Evolutionary conservation across 2,797 vertebrate genomes (phyloP).

Genomic region (Echeneis naucrates): DNA sequence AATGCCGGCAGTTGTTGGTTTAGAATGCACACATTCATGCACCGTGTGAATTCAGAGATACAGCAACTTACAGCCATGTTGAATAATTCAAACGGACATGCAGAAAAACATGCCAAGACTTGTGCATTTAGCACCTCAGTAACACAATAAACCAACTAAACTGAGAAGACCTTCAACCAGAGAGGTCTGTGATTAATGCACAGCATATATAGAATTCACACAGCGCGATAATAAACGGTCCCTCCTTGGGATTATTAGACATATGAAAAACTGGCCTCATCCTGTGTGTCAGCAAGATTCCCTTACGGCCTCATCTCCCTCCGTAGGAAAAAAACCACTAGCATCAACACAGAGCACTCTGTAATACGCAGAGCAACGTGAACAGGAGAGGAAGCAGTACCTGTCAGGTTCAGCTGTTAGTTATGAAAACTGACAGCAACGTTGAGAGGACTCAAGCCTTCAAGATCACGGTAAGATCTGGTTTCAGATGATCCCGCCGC

Average conservation of each 20-base stretch:
- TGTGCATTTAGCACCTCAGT: constrained; percentile 41
- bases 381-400: constrained; percentile 40
- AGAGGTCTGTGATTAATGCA: constrained; percentile 65
- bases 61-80: constrained; percentile 1
- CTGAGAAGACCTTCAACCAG: constrained; percentile 44
- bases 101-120: constrained; percentile 16
- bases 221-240: constrained; percentile 53
- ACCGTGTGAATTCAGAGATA: constrained; percentile 14
- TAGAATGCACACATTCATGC: neutral
- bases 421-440: constrained; percentile 51
- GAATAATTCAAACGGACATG: constrained; percentile 33
- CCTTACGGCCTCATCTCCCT: constrained; percentile 46
- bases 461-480: constrained; percentile 29
- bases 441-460: constrained; percentile 32
- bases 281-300: constrained; percentile 61
- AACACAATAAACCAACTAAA: constrained; percentile 51
- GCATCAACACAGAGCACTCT: constrained; percentile 54
- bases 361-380: constrained; percentile 50
- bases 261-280: constrained; percentile 57
- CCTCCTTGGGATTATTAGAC: constrained; percentile 60
- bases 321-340: constrained; percentile 47
- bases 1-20: neutral
- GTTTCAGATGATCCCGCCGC: constrained; percentile 31
- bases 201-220: constrained; percentile 59
- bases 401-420: constrained; percentile 48